These are phyloP conservation scores for Drosophila kepulauana DNA, from an alignment of 1,140 invertebrate genomes.

Conservation along the genomic window DNA sequence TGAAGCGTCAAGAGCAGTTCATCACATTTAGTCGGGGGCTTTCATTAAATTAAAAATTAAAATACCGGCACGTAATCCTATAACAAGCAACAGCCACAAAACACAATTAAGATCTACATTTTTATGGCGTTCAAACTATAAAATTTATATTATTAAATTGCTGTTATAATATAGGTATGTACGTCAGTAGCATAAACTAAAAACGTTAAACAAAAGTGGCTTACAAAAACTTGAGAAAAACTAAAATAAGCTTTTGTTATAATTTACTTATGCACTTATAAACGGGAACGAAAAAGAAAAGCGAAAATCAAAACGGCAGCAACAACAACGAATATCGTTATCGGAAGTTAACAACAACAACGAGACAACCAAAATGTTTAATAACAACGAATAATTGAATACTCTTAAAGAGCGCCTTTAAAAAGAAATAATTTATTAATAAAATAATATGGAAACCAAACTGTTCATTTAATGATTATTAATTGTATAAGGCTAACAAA, in stretches of 20 bases:
- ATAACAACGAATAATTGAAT: constrained; percentile 7
- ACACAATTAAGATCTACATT: constrained; percentile 80
- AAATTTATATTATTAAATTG: constrained; percentile 82
- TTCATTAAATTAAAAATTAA: constrained; percentile 78
- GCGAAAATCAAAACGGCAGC: constrained; percentile 60
- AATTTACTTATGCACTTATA: constrained; percentile 42
- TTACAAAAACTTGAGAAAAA: constrained; percentile 28
- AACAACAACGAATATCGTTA: constrained; percentile 43
- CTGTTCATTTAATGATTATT: background rate
- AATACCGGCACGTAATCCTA: constrained; percentile 77
- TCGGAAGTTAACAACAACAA: constrained; percentile 46
- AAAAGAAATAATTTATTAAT: background rate
- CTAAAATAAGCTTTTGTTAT: constrained; percentile 47
- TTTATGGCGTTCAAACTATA: constrained; percentile 81
- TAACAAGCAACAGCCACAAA: constrained; percentile 69
- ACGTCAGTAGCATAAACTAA: constrained; percentile 33
- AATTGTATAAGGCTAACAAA: background rate
- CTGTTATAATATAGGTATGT: constrained; percentile 60
- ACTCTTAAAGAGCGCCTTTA: background rate
- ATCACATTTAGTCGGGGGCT: constrained; percentile 48
- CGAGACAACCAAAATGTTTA: constrained; percentile 18
- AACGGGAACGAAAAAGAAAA: constrained; percentile 67
- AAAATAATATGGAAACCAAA: background rate
- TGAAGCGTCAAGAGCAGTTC: constrained; percentile 55
- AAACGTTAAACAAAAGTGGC: constrained; percentile 18